Evolutionary conservation across 2,888 invertebrate genomes (phyloP).

Genomic region (Trachelus stipa): DNA sequence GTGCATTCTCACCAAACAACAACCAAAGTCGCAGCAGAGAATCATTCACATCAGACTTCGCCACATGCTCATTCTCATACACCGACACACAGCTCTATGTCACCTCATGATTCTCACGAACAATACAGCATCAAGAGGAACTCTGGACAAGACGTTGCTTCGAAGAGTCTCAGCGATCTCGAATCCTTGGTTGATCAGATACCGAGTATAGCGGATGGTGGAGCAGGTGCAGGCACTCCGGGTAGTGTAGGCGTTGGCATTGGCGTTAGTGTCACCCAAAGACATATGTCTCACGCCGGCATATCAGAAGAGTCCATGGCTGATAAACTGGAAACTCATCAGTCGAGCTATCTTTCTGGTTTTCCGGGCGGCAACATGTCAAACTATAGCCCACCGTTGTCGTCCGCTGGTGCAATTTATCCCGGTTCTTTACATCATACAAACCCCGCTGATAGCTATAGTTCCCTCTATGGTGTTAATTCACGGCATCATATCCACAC

Average conservation of each 20-base stretch:
- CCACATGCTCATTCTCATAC: conserved; percentile 61
- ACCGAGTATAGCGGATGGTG: conserved; percentile 84
- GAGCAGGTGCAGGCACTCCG: conserved; percentile 53
- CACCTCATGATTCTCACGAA: conserved; percentile 60
- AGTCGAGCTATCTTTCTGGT: conserved; percentile 46
- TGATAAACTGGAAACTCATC: conserved; percentile 56
- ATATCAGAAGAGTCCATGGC: conserved; percentile 55
- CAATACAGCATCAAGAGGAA: conserved; percentile 61
- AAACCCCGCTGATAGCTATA: conserved; percentile 52
- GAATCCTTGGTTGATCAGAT: conserved; percentile 93
- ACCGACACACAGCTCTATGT: conserved; percentile 61
- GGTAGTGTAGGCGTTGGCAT: neutral
- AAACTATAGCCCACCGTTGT: conserved; percentile 60
- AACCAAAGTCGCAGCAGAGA: neutral
- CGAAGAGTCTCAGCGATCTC: conserved; percentile 86
- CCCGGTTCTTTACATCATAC: conserved; percentile 53
- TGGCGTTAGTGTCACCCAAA: conserved; percentile 44
- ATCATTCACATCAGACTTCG: conserved; percentile 61
- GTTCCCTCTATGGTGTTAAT: conserved; percentile 56
- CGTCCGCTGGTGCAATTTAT: conserved; percentile 51
- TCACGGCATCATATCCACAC: conserved; percentile 42
- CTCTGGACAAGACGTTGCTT: conserved; percentile 79
- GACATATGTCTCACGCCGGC: conserved; percentile 50
- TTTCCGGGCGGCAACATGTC: conserved; percentile 48
- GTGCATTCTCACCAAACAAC: neutral